A percentile compares a stretch with the other conserved stretches of the same genome.
These are phyloP conservation scores for Ornithoptera priamus DNA, from an alignment of 2,888 invertebrate genomes.

Conservation along the genomic window DNA sequence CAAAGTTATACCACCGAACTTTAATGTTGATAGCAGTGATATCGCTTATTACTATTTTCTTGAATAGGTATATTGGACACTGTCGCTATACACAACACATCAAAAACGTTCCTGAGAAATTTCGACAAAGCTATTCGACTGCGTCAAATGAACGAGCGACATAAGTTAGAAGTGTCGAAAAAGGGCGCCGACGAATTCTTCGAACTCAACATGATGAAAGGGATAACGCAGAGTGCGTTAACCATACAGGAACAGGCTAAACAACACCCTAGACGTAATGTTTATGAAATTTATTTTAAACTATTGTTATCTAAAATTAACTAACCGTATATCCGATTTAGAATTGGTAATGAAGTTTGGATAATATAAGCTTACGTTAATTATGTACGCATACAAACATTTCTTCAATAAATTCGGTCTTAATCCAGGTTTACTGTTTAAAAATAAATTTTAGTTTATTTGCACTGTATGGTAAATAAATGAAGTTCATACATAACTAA, in stretches of 20 bases:
- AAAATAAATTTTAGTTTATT: too few species aligned
- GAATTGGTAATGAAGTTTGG: too few species aligned
- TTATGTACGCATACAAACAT: too few species aligned
- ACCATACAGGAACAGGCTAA: slow-evolving; percentile 47
- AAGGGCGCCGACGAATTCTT: slow-evolving; percentile 67
- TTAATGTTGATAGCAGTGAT: too few species aligned
- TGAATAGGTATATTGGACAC: slow-evolving; percentile 81
- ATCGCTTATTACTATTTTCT: neutral
- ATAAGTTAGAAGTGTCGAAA: slow-evolving; percentile 50
- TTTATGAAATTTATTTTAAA: neutral
- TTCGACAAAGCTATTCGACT: slow-evolving; percentile 80
- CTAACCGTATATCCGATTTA: too few species aligned
- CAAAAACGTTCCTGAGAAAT: slow-evolving; percentile 81
- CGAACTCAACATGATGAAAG: slow-evolving; percentile 64
- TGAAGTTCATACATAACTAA: too few species aligned
- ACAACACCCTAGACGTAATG: slow-evolving; percentile 12
- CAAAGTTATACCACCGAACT: too few species aligned
- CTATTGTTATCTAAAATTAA: too few species aligned
- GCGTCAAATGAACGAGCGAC: slow-evolving; percentile 63
- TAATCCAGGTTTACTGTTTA: too few species aligned
- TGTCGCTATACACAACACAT: slow-evolving; percentile 78
- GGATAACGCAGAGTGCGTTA: slow-evolving; percentile 58
- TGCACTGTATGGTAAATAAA: too few species aligned
- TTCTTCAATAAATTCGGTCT: too few species aligned
- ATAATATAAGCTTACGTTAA: too few species aligned